A percentile compares a stretch with the other conserved stretches of the same genome.
phyloP scores from a whole-genome alignment of 1,140 invertebrate species.

The Centruroides vittatus region DNA sequence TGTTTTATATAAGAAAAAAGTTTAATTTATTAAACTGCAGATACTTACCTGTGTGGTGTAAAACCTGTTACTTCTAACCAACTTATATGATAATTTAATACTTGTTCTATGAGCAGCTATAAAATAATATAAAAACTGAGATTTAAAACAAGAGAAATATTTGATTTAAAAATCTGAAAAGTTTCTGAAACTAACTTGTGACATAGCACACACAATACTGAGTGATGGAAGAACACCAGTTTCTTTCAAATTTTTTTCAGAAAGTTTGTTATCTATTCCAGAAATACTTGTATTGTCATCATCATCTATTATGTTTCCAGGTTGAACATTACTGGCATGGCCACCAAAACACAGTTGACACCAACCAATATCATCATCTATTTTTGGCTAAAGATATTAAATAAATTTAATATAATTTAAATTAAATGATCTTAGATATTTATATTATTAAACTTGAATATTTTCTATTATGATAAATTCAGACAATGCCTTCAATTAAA shows the following conservation, averaged over 20 bases:
- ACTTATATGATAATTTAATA: slow-evolving; percentile 38
- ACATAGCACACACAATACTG: slow-evolving; percentile 1
- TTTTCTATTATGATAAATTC: no score
- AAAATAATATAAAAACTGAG: slow-evolving; percentile 6
- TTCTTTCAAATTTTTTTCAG: slow-evolving; percentile 12
- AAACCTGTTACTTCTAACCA: slow-evolving; percentile 32
- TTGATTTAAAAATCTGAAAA: not conserved
- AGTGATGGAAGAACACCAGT: slow-evolving; percentile 12
- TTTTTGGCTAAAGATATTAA: slow-evolving; percentile 16
- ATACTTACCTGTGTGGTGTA: slow-evolving; percentile 13
- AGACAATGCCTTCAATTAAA: no score
- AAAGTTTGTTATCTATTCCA: slow-evolving; percentile 6
- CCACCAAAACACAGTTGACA: slow-evolving; percentile 31
- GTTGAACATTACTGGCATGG: no score
- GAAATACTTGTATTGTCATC: slow-evolving; percentile 14
- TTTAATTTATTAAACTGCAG: no score
- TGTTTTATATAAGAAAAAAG: no score
- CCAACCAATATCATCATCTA: slow-evolving; percentile 29
- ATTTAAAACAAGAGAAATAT: not conserved
- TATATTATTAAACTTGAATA: not conserved
- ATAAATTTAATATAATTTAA: slow-evolving; percentile 14
- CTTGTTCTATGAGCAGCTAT: slow-evolving; percentile 31
- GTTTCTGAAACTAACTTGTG: not conserved
- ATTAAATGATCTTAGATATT: slow-evolving; percentile 9
- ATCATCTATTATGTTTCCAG: no score